Percentiles rank a stretch among this genome's conserved stretches.
These are phyloP conservation scores for Candoia aspera DNA, from an alignment of 2,113 vertebrate species.

Conservation along the genomic window DNA sequence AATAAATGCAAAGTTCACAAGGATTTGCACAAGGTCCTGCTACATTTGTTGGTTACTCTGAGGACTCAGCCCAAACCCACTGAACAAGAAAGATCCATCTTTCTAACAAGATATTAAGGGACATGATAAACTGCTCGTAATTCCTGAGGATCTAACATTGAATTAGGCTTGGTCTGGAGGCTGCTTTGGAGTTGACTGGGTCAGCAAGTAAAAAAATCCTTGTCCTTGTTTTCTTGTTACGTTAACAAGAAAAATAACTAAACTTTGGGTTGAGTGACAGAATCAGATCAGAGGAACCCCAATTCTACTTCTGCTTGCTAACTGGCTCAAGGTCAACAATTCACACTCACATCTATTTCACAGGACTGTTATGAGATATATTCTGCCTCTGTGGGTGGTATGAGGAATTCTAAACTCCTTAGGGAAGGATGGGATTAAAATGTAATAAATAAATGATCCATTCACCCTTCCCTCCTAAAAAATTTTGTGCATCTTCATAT, in stretches of 20 bases:
- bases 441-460: background rate
- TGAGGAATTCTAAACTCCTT: background rate
- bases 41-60: background rate
- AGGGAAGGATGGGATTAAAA: background rate
- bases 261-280: too few relatives aligned
- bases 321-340: background rate
- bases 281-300: background rate
- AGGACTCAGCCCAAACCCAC: background rate
- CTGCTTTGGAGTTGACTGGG: background rate
- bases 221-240: background rate
- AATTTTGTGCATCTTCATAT: background rate
- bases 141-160: background rate
- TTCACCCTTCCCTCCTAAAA: background rate
- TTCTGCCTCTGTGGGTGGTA: background rate
- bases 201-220: background rate
- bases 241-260: background rate
- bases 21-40: background rate
- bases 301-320: background rate
- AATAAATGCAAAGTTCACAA: background rate
- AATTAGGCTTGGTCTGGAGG: background rate
- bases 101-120: background rate
- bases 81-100: background rate
- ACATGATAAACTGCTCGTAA: background rate
- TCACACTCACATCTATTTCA: background rate
- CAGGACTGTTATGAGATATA: background rate